Evolutionary conservation across 2,888 invertebrate genomes (phyloP).

Genomic region (Coelinius sp.): DNA sequence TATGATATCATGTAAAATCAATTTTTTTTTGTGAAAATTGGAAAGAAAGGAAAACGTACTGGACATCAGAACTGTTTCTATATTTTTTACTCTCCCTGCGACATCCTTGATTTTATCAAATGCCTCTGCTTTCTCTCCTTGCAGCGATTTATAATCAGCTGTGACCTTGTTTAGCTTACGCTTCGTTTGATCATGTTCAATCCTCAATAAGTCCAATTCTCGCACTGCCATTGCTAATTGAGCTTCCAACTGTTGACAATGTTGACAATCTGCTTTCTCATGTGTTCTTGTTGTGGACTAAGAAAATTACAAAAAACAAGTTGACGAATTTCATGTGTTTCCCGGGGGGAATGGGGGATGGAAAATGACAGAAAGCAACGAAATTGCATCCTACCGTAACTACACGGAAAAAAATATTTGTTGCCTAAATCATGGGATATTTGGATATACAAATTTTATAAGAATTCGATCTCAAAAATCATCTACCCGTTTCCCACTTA

Average conservation of each 20-base stretch:
- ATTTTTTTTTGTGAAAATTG: neutral
- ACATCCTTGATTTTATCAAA: neutral
- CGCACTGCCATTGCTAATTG: neutral
- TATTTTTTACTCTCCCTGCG: neutral
- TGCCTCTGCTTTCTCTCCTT: neutral
- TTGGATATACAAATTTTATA: too few species aligned
- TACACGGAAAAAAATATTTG: too few species aligned
- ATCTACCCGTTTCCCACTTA: too few species aligned
- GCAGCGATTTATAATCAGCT: neutral
- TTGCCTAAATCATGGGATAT: too few species aligned
- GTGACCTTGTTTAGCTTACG: neutral
- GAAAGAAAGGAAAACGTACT: neutral
- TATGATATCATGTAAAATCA: neutral
- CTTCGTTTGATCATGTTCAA: neutral
- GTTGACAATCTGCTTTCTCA: neutral
- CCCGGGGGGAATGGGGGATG: too few species aligned
- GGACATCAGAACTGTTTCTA: neutral
- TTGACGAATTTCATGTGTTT: too few species aligned
- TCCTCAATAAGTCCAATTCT: neutral
- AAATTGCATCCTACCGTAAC: too few species aligned
- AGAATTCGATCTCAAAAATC: too few species aligned
- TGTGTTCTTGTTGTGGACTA: too few species aligned
- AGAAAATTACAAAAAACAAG: too few species aligned
- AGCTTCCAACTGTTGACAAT: neutral
- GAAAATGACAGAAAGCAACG: too few species aligned